Percentiles rank a stretch among this genome's conserved stretches.
These are phyloP conservation scores for Echeneis naucrates DNA, from an alignment of 2,797 vertebrate species.

Conservation along the genomic window DNA sequence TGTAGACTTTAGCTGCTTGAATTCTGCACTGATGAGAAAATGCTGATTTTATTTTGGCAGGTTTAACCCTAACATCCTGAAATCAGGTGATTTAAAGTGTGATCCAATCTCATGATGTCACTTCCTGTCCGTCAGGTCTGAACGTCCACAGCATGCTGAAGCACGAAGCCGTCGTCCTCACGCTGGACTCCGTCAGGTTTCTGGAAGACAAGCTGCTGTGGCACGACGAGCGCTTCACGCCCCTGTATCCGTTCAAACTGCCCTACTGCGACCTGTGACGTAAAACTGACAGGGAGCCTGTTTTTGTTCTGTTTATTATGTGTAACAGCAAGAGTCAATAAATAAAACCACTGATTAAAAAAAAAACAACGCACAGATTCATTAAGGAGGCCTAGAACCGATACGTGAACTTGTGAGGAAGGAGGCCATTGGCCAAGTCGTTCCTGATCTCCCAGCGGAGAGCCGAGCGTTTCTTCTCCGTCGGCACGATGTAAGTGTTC, in stretches of 20 bases:
- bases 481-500: slow-evolving; percentile 89
- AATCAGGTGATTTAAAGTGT: too few species aligned
- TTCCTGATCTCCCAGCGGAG: slow-evolving; percentile 89
- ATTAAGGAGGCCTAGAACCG: slow-evolving; percentile 37
- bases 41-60: too few species aligned
- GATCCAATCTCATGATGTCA: too few species aligned
- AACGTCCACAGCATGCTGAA: slow-evolving; percentile 93
- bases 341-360: slow-evolving; percentile 44
- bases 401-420: slow-evolving; percentile 77
- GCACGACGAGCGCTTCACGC: slow-evolving; percentile 85
- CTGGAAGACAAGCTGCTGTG: slow-evolving; percentile 92
- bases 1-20: too few species aligned
- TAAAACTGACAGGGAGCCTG: slow-evolving; percentile 16
- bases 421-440: slow-evolving; percentile 85
- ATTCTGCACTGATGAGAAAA: too few species aligned
- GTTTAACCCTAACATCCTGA: too few species aligned
- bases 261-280: slow-evolving; percentile 84
- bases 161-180: slow-evolving; percentile 88
- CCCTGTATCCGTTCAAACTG: slow-evolving; percentile 87
- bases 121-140: slow-evolving; percentile 79
- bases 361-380: slow-evolving; percentile 10
- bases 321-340: slow-evolving; percentile 46
- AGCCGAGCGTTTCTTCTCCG: slow-evolving; percentile 89
- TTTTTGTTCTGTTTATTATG: slow-evolving; percentile 61
- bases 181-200: slow-evolving; percentile 84